Conservation (phyloP, 92 coral and sea anemone species). For the Blastomussa wellsi region DNA sequence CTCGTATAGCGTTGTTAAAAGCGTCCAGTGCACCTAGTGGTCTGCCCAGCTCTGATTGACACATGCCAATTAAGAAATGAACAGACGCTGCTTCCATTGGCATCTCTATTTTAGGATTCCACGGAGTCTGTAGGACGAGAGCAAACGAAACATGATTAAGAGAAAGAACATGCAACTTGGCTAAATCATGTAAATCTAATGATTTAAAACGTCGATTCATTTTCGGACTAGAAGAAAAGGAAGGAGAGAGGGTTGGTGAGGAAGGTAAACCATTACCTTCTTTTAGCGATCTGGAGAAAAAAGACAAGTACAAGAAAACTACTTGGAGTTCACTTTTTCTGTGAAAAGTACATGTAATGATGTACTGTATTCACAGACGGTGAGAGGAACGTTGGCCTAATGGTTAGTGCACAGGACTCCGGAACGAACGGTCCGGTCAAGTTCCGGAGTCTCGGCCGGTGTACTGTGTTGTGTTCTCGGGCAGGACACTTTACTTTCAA, state of each 20-base stretch:
- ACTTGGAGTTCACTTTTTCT: not conserved
- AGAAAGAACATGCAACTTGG: too few species aligned
- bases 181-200: not conserved
- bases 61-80: constrained; percentile 91
- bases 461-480: too few species aligned
- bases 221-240: not conserved
- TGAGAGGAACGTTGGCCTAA: too few species aligned
- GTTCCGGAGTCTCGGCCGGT: too few species aligned
- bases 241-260: not conserved
- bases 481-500: too few species aligned
- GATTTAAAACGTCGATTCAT: not conserved
- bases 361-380: not conserved
- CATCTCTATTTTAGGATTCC: constrained; percentile 77
- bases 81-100: constrained; percentile 88
- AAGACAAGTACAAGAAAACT: not conserved
- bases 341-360: not conserved
- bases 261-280: not conserved
- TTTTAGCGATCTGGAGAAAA: not conserved
- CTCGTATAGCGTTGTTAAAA: constrained; percentile 88
- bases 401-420: too few species aligned
- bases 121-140: constrained; percentile 73
- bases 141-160: not conserved
- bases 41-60: constrained; percentile 81
- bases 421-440: too few species aligned
- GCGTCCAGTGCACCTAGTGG: constrained; percentile 78